Evolutionary conservation across 2,888 invertebrate species (phyloP), one percentile per base, ranked within the genome.

Genomic region (Hoplodrina ambigua): DNA sequence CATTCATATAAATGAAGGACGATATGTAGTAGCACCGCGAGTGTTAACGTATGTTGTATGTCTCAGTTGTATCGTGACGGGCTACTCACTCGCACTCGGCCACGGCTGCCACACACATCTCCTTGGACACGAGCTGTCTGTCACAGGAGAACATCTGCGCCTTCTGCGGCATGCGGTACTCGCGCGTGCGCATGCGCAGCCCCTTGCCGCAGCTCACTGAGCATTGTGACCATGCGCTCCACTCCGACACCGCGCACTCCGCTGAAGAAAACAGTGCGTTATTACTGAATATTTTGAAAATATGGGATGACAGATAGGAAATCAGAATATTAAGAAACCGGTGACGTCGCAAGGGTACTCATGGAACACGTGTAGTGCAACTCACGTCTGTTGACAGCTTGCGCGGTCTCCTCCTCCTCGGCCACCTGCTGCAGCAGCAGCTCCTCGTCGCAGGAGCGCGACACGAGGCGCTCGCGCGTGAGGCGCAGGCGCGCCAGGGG

Each of bases 191-290:
- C 96, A 98, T 97, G 86, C 98, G 96, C 79, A 97, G 96, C 37
- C 99, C 99, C 94, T 98, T 98, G 70, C 99, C 99, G 93, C 99
- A 99, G 44, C 97, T 96, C 52, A 98, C 98, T 7, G 98, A 98
- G 90, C 99, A 99, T 20, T 97, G 95, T 41, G 97, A 97, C 98
- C 98, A 99, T 13, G 95, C 86, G 7, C 97, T 96, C 96, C 98
- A 99, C 25, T 97, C 97, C 0, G 96, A 96, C 33, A 98, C 98
- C 4, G 96, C 97, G 91, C 99, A 99, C 90, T 98, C 98, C 86
- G 97, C 98, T 98, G 88, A 1, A 1, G 4, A 7, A 17, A 1
- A 11, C 8, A 20, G 11, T 1, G n/a, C 8, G 5, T 37, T 33
- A 5, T n/a, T 50, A 56, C 11, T 13, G 5, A 10, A 20, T 57